Evolutionary conservation across 2,113 vertebrate species (phyloP), one percentile per base, ranked within the genome.

Genomic region (Eptesicus fuscus): DNA sequence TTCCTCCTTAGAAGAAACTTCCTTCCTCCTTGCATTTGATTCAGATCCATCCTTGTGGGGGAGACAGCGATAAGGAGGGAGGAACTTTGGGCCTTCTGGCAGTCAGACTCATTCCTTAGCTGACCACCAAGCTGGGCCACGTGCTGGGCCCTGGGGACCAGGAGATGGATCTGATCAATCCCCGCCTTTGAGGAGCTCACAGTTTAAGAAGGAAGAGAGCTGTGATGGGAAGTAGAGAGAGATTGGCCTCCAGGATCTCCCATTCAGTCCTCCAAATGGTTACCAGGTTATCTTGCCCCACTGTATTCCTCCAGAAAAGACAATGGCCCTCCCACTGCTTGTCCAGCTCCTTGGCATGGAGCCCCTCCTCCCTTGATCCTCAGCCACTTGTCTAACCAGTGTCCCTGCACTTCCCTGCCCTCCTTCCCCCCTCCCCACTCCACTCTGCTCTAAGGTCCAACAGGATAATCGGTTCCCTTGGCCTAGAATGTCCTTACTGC

Each of bases 391-490:
- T 56, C 23, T 73, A 25, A 10, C 23, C 17, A 40, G 32, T 30
- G 7, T 84, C 51, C 47, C 35, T 93, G 47, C 6, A 4, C 28
- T 32, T 59, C 76, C 56, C 40, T 35, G 22, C 1, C 25, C 40
- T 59, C 40, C 9, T 0, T 5, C 9, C 0, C 51, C 7, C 42
- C 11, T 0, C 0, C 11, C 11, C 0, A 1, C 9, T 10, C 16
- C 35, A 42, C 4, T 30, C 42, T 18, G 23, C n/a, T 89, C 35
- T 40, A 4, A 79, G 44, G 35, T 22, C 63, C 8, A 25, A 8
- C 28, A 28, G 25, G n/a, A 13, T 51, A 59, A 30, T 5, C 4
- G 25, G 30, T 9, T 7, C 23, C 44, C 53, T 35, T 40, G 18
- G 51, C 69, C n/a, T 22, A 40, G 53, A 35, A 9, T 9, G 11